Percentiles rank a stretch among this genome's conserved stretches.
Evolutionary conservation across 2,797 vertebrate genomes (phyloP).

Genomic region (Rachycentron canadum): DNA sequence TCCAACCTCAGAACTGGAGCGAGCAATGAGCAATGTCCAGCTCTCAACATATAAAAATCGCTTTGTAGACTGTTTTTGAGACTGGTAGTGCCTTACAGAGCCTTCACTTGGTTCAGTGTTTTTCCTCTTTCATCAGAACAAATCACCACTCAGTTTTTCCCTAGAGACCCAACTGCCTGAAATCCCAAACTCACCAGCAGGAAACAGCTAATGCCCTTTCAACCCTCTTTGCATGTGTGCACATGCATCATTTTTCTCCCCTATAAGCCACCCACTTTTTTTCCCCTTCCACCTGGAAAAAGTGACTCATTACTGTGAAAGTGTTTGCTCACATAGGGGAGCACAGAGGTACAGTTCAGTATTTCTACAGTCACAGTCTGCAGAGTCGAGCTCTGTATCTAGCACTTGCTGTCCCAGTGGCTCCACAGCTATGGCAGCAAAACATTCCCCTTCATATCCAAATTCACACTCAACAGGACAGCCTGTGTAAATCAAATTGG

Average conservation of each 20-base stretch:
- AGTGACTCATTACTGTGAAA: constrained; percentile 71
- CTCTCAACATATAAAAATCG: constrained; percentile 45
- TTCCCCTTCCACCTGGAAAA: constrained; percentile 66
- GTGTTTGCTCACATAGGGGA: constrained; percentile 57
- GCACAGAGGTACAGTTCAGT: constrained; percentile 42
- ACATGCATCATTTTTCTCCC: constrained; percentile 3
- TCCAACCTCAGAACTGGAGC: constrained; percentile 50
- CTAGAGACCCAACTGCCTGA: constrained; percentile 53
- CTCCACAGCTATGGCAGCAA: constrained; percentile 16
- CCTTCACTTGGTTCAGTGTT: constrained; percentile 37
- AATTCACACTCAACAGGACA: constrained; percentile 28
- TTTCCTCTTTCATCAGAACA: constrained; percentile 54
- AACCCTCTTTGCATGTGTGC: constrained; percentile 49
- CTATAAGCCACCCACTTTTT: constrained; percentile 20
- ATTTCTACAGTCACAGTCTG: constrained; percentile 26
- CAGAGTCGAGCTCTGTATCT: not conserved
- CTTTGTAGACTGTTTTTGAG: constrained; percentile 36
- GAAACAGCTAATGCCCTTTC: constrained; percentile 69
- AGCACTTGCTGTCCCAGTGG: constrained; percentile 32
- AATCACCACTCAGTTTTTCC: constrained; percentile 42
- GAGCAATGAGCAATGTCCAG: constrained; percentile 50
- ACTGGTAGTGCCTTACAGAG: constrained; percentile 33
- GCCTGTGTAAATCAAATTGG: constrained; percentile 63
- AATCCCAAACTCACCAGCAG: constrained; percentile 66
- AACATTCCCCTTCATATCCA: constrained; percentile 24